A percentile compares a stretch with the other conserved stretches of the same genome.
Conservation (phyloP, 2,888 invertebrate genomes). For the Belgica antarctica region DNA sequence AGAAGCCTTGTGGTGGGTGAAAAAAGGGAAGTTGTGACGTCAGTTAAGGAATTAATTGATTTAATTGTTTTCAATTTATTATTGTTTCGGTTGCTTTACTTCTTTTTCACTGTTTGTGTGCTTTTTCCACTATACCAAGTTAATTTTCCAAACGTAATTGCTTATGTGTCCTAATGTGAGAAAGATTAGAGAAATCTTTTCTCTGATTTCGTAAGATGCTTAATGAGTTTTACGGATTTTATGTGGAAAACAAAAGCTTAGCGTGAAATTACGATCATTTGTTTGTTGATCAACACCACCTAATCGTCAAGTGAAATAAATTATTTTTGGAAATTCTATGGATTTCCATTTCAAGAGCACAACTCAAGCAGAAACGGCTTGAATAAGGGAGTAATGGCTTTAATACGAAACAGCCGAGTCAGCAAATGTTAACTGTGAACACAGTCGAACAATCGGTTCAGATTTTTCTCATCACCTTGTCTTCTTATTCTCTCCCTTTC, state of each 20-base stretch:
- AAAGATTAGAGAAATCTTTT: conserved; percentile 33
- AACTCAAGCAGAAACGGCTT: background rate
- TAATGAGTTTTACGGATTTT: background rate
- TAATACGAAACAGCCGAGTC: conserved; percentile 22
- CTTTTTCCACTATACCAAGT: background rate
- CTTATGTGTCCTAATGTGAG: conserved; percentile 27
- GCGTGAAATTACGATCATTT: conserved; percentile 24
- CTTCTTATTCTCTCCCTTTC: conserved; percentile 46
- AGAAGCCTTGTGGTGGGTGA: background rate
- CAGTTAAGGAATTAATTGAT: conserved; percentile 24
- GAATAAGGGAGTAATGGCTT: background rate
- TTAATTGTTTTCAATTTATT: conserved; percentile 42
- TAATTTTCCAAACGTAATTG: conserved; percentile 39
- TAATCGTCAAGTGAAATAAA: conserved; percentile 33
- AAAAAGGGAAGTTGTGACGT: too few species aligned
- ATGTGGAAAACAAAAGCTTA: too few species aligned
- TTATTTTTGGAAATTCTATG: background rate
- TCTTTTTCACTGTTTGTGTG: background rate
- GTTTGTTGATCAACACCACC: conserved; percentile 37
- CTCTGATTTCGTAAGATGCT: background rate
- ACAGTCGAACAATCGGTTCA: conserved; percentile 1
- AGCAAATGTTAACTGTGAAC: conserved; percentile 12
- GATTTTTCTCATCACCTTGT: conserved; percentile 13
- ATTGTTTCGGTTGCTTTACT: background rate
- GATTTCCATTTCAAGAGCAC: background rate